Conservation (phyloP, 1,140 invertebrate genomes). For the Vollenhovia emeryi region DNA sequence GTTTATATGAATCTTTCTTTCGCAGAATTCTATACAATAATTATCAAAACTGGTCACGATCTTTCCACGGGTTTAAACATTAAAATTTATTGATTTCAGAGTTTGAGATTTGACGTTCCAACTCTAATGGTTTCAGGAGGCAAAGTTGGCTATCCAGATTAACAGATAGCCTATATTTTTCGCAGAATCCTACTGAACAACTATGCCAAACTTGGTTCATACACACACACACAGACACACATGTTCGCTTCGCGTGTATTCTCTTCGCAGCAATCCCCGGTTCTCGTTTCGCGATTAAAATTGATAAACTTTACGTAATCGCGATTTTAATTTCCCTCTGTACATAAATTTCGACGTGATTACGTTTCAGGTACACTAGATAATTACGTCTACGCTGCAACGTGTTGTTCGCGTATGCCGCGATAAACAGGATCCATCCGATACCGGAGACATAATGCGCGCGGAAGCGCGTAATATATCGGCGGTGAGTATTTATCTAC, state of each 20-base stretch:
- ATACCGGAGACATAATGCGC: not conserved
- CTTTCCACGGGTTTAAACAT: too few relatives aligned
- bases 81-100: too few relatives aligned
- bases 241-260: not conserved
- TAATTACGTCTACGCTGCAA: not conserved
- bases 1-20: too few relatives aligned
- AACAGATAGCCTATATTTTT: too few relatives aligned
- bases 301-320: not conserved
- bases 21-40: too few relatives aligned
- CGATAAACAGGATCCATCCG: not conserved
- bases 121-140: too few relatives aligned
- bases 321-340: not conserved
- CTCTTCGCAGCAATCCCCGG: not conserved
- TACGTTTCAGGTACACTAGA: not conserved
- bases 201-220: too few relatives aligned
- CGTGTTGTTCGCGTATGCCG: not conserved
- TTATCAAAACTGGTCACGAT: too few relatives aligned
- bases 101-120: too few relatives aligned
- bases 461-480: conserved; percentile 16
- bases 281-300: not conserved
- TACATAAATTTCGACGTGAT: not conserved
- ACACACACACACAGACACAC: too few relatives aligned
- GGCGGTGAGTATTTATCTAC: conserved; percentile 22
- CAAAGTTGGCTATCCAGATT: too few relatives aligned
- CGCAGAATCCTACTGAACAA: too few relatives aligned